These are phyloP conservation scores for Drosophila seguyi DNA, from an alignment of 1,140 invertebrate genomes.

Conservation along the genomic window DNA sequence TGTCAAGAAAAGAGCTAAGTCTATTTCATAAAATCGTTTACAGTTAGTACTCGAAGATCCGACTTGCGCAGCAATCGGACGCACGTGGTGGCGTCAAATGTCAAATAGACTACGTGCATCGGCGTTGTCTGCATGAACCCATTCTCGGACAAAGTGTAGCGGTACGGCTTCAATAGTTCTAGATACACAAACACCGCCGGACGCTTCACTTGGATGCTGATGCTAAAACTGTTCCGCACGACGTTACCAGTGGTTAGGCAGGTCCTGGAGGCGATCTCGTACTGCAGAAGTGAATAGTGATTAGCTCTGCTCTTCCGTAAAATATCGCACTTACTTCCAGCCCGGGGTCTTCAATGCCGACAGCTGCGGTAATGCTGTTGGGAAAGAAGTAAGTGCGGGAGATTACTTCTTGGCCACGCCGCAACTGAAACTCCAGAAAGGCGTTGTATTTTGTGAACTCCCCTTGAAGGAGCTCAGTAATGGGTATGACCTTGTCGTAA, in stretches of 20 bases:
- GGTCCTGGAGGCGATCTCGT: slow-evolving; percentile 53
- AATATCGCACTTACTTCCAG: slow-evolving; percentile 48
- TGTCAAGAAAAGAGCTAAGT: slow-evolving; percentile 26
- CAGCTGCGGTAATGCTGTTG: slow-evolving; percentile 49
- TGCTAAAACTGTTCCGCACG: slow-evolving; percentile 86
- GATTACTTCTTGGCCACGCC: slow-evolving; percentile 37
- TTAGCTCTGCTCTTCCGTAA: neutral
- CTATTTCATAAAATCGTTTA: slow-evolving; percentile 75
- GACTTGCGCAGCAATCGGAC: slow-evolving; percentile 57
- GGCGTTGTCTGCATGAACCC: slow-evolving; percentile 81
- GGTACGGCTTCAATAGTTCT: slow-evolving; percentile 71
- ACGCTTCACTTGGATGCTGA: slow-evolving; percentile 69
- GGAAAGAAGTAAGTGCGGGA: slow-evolving; percentile 77
- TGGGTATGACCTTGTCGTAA: slow-evolving; percentile 68
- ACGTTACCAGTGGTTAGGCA: slow-evolving; percentile 39
- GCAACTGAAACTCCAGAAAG: slow-evolving; percentile 68
- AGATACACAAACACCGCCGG: slow-evolving; percentile 81
- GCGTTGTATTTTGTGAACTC: slow-evolving; percentile 57
- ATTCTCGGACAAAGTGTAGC: slow-evolving; percentile 81
- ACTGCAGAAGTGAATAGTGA: slow-evolving; percentile 22
- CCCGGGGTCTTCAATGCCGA: slow-evolving; percentile 64
- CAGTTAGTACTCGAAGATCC: slow-evolving; percentile 67
- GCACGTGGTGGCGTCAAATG: slow-evolving; percentile 54
- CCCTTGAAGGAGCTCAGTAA: slow-evolving; percentile 50
- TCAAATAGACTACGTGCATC: slow-evolving; percentile 65